These are phyloP conservation scores for Argentina silus DNA, from an alignment of 2,797 vertebrate genomes.

Conservation along the genomic window DNA sequence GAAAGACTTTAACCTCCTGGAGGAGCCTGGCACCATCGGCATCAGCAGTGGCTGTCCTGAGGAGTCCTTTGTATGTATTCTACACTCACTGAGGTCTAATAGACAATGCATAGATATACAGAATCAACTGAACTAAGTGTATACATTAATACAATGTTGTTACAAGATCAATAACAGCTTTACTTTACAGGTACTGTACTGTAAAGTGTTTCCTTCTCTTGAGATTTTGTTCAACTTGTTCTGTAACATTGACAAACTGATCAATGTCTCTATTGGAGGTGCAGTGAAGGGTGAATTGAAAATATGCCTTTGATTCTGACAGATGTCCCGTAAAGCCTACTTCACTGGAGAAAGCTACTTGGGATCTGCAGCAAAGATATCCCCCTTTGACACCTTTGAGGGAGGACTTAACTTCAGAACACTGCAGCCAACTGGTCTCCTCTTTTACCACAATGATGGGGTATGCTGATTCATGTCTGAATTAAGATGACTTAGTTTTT, in stretches of 20 bases:
- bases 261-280: background rate
- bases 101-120: constrained; percentile 1
- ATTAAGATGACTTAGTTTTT: background rate
- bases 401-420: constrained; percentile 94
- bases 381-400: constrained; percentile 88
- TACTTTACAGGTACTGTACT: too few relatives aligned
- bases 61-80: constrained; percentile 88
- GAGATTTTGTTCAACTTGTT: constrained; percentile 6
- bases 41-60: constrained; percentile 96
- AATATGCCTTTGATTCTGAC: constrained; percentile 36
- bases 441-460: constrained; percentile 89
- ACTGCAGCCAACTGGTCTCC: constrained; percentile 84
- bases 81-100: background rate
- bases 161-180: too few relatives aligned
- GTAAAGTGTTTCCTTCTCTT: background rate
- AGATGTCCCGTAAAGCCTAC: constrained; percentile 94
- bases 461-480: constrained; percentile 64
- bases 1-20: constrained; percentile 95
- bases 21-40: constrained; percentile 93
- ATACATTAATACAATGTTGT: background rate
- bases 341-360: constrained; percentile 91
- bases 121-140: background rate
- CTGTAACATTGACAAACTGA: background rate
- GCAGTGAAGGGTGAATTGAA: constrained; percentile 1
- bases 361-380: constrained; percentile 86